phyloP scores from a whole-genome alignment of 1,140 invertebrate species.

The Pemphigus obesinymphae region DNA sequence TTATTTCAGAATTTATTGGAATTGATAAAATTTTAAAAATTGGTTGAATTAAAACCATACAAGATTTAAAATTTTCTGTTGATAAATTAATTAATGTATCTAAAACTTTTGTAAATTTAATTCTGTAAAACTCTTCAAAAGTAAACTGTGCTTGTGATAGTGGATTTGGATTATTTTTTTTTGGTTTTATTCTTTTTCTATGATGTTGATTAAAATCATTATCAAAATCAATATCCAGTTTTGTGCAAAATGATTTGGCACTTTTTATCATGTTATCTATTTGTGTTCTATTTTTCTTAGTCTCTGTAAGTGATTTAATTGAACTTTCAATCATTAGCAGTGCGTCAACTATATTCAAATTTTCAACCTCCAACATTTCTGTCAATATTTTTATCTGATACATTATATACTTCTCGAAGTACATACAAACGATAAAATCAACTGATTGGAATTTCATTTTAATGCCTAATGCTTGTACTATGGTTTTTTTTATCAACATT shows the following conservation, averaged over 20 bases:
- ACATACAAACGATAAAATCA: not conserved
- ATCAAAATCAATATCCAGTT: constrained; percentile 3
- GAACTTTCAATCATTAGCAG: not conserved
- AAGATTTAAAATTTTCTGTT: too few species aligned
- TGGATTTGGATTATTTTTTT: not conserved
- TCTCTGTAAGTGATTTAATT: not conserved
- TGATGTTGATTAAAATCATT: not conserved
- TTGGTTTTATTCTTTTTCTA: not conserved
- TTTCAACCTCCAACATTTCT: not conserved
- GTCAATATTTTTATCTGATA: not conserved
- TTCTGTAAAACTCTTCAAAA: too few species aligned
- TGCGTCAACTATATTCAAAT: not conserved
- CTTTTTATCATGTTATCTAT: not conserved
- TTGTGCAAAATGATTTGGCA: not conserved
- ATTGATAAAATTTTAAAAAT: too few species aligned
- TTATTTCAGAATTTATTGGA: too few species aligned
- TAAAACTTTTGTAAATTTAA: too few species aligned
- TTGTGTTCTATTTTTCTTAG: not conserved
- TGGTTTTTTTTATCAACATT: constrained; percentile 6
- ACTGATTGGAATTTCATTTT: not conserved
- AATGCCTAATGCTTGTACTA: not conserved
- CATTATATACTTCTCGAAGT: constrained; percentile 2
- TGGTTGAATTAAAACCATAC: too few species aligned
- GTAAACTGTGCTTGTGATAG: not conserved
- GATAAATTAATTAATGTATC: too few species aligned